Evolutionary conservation across 2,113 vertebrate genomes (phyloP), one percentile per base, ranked within the genome.

Genomic region (Cottus gobio): DNA sequence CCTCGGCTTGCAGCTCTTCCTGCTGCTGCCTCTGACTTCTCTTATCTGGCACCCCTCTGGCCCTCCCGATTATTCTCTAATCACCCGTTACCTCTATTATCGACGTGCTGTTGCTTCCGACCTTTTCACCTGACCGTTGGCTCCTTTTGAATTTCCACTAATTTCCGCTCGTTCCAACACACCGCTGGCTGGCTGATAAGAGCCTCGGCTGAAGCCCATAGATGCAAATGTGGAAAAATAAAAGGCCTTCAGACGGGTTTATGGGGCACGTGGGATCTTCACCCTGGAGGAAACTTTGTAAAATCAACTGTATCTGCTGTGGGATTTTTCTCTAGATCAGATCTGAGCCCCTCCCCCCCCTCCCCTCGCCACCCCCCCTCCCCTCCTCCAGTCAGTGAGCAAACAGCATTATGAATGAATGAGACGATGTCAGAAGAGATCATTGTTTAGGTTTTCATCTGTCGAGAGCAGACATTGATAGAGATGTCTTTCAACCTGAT

Each of bases 401-500:
- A 87, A 86, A 90, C 88, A 64, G 60, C 82, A 82, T 90, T 77
- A 84, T 57, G 68, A 77, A 87, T 86, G 78, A 91, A 89, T 76
- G 83, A 88, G 78, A 46, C 57, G 83, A 75, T 65, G 81, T 87
- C 89, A n/a, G 78, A 60, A 24, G 1, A 68, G 79, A 85, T 85
- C 85, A 80, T 85, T 71, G 82, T 86, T 87, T 46, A 58, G 63
- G 65, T 83, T 80, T 80, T 91, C 89, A 85, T 69, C 78, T 88
- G 85, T 90, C 79, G 34, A 60, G 69, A 80, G 72, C n/a, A 81
- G 85, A 89, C 85, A 85, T 50, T 91, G 90, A 91, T 92, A 82
- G 88, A 92, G 90, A 89, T 48, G 85, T 87, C 77, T 85, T 85
- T 91, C 67, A 50, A 37, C 85, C 89, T 86, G 85, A 91, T 91